Evolutionary conservation across 2,113 vertebrate species (phyloP).

Genomic region (Pedetes capensis): DNA sequence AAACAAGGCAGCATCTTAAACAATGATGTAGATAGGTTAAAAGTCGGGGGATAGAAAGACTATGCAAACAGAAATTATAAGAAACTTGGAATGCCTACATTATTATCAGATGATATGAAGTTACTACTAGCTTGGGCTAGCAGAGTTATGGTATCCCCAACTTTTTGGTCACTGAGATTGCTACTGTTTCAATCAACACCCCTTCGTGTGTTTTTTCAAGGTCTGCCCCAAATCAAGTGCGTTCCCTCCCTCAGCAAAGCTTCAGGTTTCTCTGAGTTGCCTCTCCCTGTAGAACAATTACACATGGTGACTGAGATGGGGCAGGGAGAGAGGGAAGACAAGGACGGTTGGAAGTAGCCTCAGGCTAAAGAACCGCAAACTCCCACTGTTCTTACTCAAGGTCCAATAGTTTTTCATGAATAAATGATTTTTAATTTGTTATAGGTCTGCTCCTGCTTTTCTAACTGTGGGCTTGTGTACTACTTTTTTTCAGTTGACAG

Average conservation of each 20-base stretch:
- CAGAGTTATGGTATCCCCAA: background rate
- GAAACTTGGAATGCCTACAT: too few species aligned
- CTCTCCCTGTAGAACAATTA: background rate
- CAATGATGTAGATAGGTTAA: too few species aligned
- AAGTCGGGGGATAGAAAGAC: too few species aligned
- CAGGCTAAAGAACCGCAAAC: background rate
- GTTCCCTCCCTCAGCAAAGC: background rate
- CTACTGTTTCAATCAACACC: background rate
- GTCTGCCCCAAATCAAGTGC: constrained; percentile 2
- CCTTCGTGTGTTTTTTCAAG: background rate
- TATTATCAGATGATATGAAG: too few species aligned
- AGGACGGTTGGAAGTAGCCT: background rate
- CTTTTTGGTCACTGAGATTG: background rate
- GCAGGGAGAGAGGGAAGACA: too few species aligned
- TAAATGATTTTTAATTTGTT: background rate
- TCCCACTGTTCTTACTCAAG: background rate
- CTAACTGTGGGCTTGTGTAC: background rate
- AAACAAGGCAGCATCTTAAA: too few species aligned
- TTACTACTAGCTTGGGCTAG: background rate
- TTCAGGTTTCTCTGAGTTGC: background rate
- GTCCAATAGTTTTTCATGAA: background rate
- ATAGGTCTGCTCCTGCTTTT: too few species aligned
- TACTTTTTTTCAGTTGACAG: background rate
- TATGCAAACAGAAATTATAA: too few species aligned
- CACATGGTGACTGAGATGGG: background rate